Evolutionary conservation across 2,113 vertebrate genomes (phyloP).

Genomic region (Anolis carolinensis): DNA sequence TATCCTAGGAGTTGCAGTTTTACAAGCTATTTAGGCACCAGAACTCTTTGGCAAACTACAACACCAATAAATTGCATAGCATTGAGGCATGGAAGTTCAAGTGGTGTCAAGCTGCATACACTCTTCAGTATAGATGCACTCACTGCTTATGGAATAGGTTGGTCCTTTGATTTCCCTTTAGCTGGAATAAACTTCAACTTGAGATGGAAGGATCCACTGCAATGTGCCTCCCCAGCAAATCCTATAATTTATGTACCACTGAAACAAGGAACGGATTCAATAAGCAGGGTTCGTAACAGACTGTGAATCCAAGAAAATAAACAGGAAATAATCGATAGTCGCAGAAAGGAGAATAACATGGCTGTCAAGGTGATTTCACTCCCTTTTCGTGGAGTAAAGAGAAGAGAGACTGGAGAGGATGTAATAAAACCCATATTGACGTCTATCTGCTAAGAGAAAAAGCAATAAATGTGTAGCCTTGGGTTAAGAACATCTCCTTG

Average conservation of each 20-base stretch:
- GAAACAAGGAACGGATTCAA: rapidly evolving
- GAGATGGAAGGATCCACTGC: background rate
- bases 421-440: slow-evolving; percentile 15
- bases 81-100: no score
- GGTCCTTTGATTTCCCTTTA: rapidly evolving
- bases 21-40: no score
- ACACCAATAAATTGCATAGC: no score
- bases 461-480: slow-evolving; percentile 53
- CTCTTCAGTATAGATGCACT: no score
- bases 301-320: background rate
- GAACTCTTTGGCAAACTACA: no score
- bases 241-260: background rate
- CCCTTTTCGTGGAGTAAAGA: rapidly evolving
- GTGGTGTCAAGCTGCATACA: no score
- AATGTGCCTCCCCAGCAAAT: rapidly evolving
- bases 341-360: background rate
- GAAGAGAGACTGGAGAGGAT: slow-evolving; percentile 27
- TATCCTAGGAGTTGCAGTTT: no score
- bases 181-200: rapidly evolving
- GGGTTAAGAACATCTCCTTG: slow-evolving; percentile 45
- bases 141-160: no score
- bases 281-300: background rate
- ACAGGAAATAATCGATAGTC: background rate
- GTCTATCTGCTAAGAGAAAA: slow-evolving; percentile 51
- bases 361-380: background rate